Percentiles rank a stretch among this genome's conserved stretches.
phyloP scores from a whole-genome alignment of 2,888 invertebrate species.

The Acleris literana region DNA sequence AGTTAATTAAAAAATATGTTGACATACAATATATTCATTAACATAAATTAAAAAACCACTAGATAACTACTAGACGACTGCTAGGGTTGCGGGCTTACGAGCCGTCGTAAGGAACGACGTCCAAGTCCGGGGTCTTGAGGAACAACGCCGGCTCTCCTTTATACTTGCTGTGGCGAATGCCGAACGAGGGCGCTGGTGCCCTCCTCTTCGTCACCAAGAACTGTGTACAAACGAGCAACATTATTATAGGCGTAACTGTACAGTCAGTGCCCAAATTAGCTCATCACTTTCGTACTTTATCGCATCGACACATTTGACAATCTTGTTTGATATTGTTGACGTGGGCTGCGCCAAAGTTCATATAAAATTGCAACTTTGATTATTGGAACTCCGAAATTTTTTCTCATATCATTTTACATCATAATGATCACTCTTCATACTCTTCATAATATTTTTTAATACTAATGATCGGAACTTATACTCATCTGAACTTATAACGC shows the following conservation, averaged over 20 bases:
- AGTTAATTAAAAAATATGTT: background rate
- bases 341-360: no score
- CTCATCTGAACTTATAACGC: no score
- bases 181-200: slow-evolving; percentile 65
- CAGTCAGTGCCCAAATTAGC: no score
- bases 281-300: no score
- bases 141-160: slow-evolving; percentile 55
- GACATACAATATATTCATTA: background rate
- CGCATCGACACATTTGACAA: no score
- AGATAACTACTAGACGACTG: background rate
- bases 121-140: slow-evolving; percentile 56
- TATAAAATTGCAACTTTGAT: no score
- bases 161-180: slow-evolving; percentile 63
- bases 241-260: background rate
- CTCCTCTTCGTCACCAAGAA: slow-evolving; percentile 56
- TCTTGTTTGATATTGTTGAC: no score
- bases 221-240: slow-evolving; percentile 45
- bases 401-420: no score
- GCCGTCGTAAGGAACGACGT: slow-evolving; percentile 33
- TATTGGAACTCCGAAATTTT: no score
- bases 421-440: no score
- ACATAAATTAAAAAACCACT: background rate
- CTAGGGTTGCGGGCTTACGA: background rate
- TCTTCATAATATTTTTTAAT: no score
- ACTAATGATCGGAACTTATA: no score